phyloP scores from a whole-genome alignment of 2,113 vertebrate genomes.

The Saccopteryx bilineata region DNA sequence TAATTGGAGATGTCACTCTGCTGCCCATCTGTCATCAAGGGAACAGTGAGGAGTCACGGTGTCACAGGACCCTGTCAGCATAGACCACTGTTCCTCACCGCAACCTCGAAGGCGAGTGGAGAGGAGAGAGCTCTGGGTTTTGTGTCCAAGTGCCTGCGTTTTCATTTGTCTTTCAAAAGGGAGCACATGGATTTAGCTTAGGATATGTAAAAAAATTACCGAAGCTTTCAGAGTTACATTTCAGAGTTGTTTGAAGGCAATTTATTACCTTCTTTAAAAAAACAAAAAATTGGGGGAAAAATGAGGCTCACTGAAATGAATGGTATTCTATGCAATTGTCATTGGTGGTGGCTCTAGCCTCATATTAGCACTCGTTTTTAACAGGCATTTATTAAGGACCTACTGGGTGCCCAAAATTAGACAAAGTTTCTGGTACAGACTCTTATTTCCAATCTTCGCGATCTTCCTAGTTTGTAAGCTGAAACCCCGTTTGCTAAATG shows the following conservation, averaged over 20 bases:
- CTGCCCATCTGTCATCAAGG: not conserved
- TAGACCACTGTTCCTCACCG: not conserved
- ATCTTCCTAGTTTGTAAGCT: not conserved
- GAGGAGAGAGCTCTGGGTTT: not conserved
- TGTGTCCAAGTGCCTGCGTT: not conserved
- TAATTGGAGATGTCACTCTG: not conserved
- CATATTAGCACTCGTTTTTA: not conserved
- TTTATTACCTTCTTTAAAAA: constrained; percentile 23
- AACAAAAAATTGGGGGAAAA: not conserved
- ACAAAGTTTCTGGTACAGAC: not conserved
- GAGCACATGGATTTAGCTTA: not conserved
- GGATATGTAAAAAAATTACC: not conserved
- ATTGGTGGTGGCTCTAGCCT: not conserved
- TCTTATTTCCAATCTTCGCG: not conserved
- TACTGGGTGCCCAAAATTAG: not conserved
- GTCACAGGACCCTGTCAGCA: not conserved
- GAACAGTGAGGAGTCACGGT: not conserved
- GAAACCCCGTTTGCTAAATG: not conserved
- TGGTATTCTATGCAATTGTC: not conserved
- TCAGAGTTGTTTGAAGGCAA: constrained; percentile 5
- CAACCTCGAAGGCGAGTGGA: not conserved
- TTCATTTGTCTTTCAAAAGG: constrained; percentile 66
- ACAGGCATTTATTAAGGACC: not conserved
- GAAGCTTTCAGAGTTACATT: not conserved
- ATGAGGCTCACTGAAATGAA: not conserved